Evolutionary conservation across 1,140 invertebrate species (phyloP).

Genomic region (Neuroterus valhalla): DNA sequence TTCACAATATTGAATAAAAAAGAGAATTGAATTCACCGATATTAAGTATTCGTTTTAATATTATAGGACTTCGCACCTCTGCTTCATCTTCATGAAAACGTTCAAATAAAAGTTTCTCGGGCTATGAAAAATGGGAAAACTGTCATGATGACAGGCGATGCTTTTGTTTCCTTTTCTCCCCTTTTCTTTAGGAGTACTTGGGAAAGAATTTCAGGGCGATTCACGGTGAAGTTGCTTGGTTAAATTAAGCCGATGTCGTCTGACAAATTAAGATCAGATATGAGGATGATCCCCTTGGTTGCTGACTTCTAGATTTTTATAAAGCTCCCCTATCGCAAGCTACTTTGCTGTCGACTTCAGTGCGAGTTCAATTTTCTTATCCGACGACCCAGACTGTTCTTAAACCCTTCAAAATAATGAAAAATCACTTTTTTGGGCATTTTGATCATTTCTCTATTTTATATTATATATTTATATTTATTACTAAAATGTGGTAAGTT

Average conservation of each 20-base stretch:
- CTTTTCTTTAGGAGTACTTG: background rate
- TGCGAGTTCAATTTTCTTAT: constrained; percentile 61
- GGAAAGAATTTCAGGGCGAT: constrained; percentile 36
- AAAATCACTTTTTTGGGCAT: too few species aligned
- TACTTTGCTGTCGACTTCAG: constrained; percentile 35
- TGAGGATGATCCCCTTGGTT: constrained; percentile 64
- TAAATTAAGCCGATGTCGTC: constrained; percentile 60
- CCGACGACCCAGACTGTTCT: constrained; percentile 36
- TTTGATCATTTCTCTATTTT: too few species aligned
- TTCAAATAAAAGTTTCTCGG: background rate
- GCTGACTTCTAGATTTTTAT: constrained; percentile 70
- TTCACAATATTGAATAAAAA: too few species aligned
- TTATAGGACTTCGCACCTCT: background rate
- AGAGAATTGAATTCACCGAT: too few species aligned
- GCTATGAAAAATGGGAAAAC: background rate
- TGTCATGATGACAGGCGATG: background rate
- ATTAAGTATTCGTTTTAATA: too few species aligned
- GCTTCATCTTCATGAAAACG: background rate
- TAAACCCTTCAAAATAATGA: background rate
- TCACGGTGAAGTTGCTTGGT: constrained; percentile 38
- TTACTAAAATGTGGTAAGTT: too few species aligned
- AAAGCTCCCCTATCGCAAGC: constrained; percentile 47
- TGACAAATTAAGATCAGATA: constrained; percentile 72
- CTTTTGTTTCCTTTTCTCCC: background rate
- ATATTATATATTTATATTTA: too few species aligned